These are phyloP conservation scores for Sussaba pulchella DNA, from an alignment of 2,888 invertebrate genomes.

Conservation along the genomic window DNA sequence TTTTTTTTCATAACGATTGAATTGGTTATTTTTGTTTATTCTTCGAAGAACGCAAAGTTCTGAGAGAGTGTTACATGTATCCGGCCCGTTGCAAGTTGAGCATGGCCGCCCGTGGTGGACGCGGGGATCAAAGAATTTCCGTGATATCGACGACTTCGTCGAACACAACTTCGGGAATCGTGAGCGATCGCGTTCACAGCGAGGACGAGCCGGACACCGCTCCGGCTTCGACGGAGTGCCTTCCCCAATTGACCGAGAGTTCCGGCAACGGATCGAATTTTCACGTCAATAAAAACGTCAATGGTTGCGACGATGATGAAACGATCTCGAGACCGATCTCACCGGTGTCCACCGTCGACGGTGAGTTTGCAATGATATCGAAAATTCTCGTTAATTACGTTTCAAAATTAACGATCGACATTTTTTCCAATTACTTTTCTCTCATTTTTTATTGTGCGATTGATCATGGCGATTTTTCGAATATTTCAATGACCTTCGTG, in stretches of 20 bases:
- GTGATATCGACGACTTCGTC: conserved; percentile 97
- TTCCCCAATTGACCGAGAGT: conserved; percentile 86
- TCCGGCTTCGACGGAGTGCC: conserved; percentile 94
- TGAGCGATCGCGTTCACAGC: conserved; percentile 97
- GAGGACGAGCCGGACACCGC: conserved; percentile 97
- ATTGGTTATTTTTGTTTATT: conserved; percentile 76
- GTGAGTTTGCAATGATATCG: conserved; percentile 66
- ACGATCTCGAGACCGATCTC: conserved; percentile 76
- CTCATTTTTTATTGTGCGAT: no score
- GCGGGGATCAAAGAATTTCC: conserved; percentile 93
- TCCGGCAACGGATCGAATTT: conserved; percentile 68
- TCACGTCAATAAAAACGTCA: conserved; percentile 70
- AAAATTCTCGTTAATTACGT: conserved; percentile 13
- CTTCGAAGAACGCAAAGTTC: conserved; percentile 87
- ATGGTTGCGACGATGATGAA: conserved; percentile 69
- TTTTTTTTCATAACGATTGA: conserved; percentile 14
- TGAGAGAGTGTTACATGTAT: conserved; percentile 91
- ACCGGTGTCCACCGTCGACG: conserved; percentile 79
- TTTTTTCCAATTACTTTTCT: no score
- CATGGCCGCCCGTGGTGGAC: conserved; percentile 87
- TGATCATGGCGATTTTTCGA: no score
- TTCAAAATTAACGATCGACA: no score
- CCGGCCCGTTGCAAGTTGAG: conserved; percentile 87
- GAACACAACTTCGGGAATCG: conserved; percentile 98
- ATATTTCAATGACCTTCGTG: no score